phyloP scores from a whole-genome alignment of 2,113 vertebrate genomes.

The Chaetodon auriga region DNA sequence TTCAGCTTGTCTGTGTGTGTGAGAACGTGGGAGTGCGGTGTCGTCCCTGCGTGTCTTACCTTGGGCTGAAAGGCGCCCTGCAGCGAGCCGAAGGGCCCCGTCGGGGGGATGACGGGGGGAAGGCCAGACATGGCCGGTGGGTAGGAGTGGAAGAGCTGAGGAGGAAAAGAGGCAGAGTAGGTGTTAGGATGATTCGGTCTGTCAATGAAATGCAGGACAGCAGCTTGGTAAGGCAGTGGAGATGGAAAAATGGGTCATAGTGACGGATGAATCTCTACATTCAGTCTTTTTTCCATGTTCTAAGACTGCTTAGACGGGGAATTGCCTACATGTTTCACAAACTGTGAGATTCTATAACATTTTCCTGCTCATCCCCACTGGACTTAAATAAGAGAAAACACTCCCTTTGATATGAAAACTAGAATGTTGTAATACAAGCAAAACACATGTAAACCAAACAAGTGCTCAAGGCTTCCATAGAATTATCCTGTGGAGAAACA shows the following conservation, averaged over 20 bases:
- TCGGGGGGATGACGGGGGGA: conserved; percentile 96
- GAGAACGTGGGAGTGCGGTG: conserved; percentile 4
- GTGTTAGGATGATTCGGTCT: conserved; percentile 22
- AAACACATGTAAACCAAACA: conserved; percentile 54
- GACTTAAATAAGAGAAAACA: conserved; percentile 42
- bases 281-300: background rate
- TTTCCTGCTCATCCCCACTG: conserved; percentile 22
- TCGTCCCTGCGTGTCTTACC: conserved; percentile 80
- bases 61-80: conserved; percentile 99
- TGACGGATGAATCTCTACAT: conserved; percentile 10
- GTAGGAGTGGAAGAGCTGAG: conserved; percentile 97
- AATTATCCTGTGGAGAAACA: conserved; percentile 31
- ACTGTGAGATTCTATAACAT: conserved; percentile 22
- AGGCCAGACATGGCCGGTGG: conserved; percentile 95
- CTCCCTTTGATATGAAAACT: conserved; percentile 62
- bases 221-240: conserved; percentile 1
- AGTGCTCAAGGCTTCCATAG: conserved; percentile 43
- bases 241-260: background rate
- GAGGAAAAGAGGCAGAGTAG: conserved; percentile 55
- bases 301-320: background rate
- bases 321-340: conserved; percentile 39
- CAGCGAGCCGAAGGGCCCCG: conserved; percentile 94
- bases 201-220: background rate
- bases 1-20: background rate
- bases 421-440: conserved; percentile 60